These are phyloP conservation scores for Numida meleagris DNA, from an alignment of 2,113 vertebrate species.

Conservation along the genomic window DNA sequence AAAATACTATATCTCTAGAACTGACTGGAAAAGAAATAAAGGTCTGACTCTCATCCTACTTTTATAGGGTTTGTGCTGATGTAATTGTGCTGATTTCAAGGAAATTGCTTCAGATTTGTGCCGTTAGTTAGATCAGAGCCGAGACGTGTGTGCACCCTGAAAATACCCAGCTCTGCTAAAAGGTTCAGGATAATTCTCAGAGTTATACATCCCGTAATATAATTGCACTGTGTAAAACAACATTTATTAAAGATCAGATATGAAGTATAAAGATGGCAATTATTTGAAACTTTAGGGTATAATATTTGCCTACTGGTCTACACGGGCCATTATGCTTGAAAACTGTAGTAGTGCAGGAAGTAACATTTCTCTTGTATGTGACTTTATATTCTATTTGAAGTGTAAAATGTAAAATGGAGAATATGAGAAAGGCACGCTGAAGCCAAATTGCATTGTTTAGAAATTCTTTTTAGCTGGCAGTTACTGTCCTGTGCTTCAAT, in stretches of 20 bases:
- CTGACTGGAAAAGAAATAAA: constrained; percentile 66
- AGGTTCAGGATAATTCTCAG: constrained; percentile 22
- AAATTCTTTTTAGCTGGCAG: not conserved
- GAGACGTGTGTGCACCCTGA: not conserved
- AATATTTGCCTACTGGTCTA: constrained; percentile 30
- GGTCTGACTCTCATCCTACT: constrained; percentile 20
- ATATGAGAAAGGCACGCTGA: not conserved
- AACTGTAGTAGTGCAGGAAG: constrained; percentile 5
- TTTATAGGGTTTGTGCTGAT: constrained; percentile 23
- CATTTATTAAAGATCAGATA: constrained; percentile 46
- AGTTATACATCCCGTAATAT: constrained; percentile 34
- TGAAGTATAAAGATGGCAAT: constrained; percentile 29
- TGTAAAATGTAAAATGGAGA: not conserved
- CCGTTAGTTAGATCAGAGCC: constrained; percentile 26
- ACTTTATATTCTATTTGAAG: constrained; percentile 6
- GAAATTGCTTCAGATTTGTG: constrained; percentile 58
- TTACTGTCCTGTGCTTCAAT: not conserved
- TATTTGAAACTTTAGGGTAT: constrained; percentile 56
- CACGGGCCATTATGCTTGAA: constrained; percentile 2
- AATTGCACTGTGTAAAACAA: constrained; percentile 56
- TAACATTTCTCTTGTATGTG: not conserved
- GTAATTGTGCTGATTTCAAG: constrained; percentile 42
- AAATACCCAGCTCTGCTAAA: constrained; percentile 47
- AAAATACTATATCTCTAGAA: constrained; percentile 51
- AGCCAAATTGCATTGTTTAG: not conserved